These are phyloP conservation scores for Aurelia coerulea DNA, from an alignment of 30 jellyfish, hydroid and myxozoan genomes.

Conservation along the genomic window DNA sequence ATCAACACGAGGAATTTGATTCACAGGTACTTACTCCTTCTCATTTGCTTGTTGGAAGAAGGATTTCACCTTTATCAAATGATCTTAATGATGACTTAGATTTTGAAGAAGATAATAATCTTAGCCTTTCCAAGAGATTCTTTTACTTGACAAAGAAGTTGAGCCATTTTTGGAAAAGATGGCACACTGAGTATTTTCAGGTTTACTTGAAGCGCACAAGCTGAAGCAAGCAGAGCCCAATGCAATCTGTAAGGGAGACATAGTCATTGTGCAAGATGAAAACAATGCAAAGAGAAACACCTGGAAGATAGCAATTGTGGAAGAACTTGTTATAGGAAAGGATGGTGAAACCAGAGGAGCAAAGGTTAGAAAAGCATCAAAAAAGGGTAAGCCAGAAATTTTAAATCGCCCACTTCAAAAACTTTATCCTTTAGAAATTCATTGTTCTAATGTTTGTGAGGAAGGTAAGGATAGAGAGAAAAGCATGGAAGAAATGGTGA, in stretches of 20 bases:
- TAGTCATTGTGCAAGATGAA: conserved; percentile 53
- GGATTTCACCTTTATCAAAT: background rate
- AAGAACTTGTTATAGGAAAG: conserved; percentile 35
- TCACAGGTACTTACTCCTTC: background rate
- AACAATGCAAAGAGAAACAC: conserved; percentile 18
- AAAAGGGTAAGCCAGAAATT: conserved; percentile 39
- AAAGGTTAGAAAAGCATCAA: conserved; percentile 40
- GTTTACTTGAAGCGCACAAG: conserved; percentile 32
- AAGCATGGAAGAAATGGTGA: conserved; percentile 6
- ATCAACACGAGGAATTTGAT: background rate
- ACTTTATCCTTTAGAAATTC: conserved; percentile 20
- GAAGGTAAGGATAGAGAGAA: conserved; percentile 23
- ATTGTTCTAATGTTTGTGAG: background rate
- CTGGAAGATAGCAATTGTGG: conserved; percentile 63
- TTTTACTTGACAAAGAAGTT: conserved; percentile 18
- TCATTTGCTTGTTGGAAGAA: background rate
- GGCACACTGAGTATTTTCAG: conserved; percentile 52
- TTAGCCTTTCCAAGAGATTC: conserved; percentile 6
- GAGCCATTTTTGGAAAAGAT: conserved; percentile 28
- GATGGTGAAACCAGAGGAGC: conserved; percentile 73
- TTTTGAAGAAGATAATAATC: conserved; percentile 3
- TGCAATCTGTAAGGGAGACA: conserved; percentile 17
- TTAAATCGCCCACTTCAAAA: conserved; percentile 31
- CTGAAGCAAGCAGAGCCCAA: background rate
- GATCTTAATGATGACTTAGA: background rate